Base-by-base conservation (phyloP, 1,140 invertebrate species). In the Aphidius ervi region DNA sequence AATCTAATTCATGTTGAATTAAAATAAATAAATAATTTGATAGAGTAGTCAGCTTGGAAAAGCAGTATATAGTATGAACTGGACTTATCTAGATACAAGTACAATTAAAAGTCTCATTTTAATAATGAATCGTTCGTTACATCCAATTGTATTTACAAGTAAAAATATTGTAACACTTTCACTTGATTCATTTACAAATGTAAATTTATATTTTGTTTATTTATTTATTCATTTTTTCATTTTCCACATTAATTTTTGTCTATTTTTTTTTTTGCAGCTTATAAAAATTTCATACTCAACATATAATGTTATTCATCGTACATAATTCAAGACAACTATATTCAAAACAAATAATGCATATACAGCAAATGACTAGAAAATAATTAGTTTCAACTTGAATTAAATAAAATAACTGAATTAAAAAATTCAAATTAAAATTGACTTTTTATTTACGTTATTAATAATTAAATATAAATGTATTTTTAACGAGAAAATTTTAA, bases 281-380 rank as follows among this genome's bases (percentile, higher is more conserved):
- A 47, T 56, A 42, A 56, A 61, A 50, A 41, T 56, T n/a, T 61
- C 59, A 16, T 61, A 61, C 40, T 61, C 16, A 16, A 16, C 16
- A 16, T 16, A 16, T 16, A 16, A 16, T 1, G 16, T 16, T 16
- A 0, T 16, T 16, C 16, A 53, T 53, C 3, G 41, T 53, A 39
- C 16, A 16, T 16, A 37, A n/a, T 39, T 23, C 23, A n/a, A 5
- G 5, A 23, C 8, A 10, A 9, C 31, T 55, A 9, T 10, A 20
- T 31, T 7, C n/a, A 49, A 58, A 49, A 50, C 2, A 48, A 46
- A 16, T 16, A 16, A 16, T 16, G 1, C 16, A 16, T 16, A 1
- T 0, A 0, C 16, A 16, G 16, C 0, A 16, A 16, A 16, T 16
- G 16, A 16, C 16, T 1, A 16, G 1, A 16, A 16, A 16, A 16